Conservation (phyloP, 1,140 invertebrate species). For the Capitella teleta region DNA sequence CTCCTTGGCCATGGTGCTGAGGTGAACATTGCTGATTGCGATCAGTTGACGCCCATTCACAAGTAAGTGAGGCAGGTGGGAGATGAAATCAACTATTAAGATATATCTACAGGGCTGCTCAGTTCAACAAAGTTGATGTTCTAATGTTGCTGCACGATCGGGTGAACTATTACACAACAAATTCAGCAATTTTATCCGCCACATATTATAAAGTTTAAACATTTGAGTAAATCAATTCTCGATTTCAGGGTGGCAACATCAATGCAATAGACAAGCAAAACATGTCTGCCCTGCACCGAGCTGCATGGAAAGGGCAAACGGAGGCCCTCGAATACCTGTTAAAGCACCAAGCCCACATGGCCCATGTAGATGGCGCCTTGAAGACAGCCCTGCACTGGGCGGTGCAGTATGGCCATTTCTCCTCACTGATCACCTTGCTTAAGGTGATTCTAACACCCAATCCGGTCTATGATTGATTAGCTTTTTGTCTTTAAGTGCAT, state of each 20-base stretch:
- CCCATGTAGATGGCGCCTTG: constrained; percentile 10
- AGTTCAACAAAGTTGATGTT: constrained; percentile 14
- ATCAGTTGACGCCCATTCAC: constrained; percentile 15
- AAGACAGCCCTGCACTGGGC: constrained; percentile 15
- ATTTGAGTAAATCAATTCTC: too few species aligned
- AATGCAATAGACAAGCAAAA: constrained; percentile 15
- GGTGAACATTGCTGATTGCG: constrained; percentile 10
- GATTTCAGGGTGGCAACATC: constrained; percentile 13
- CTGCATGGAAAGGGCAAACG: constrained; percentile 14
- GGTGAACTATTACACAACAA: too few species aligned
- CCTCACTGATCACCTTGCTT: constrained; percentile 6
- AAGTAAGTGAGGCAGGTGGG: constrained; percentile 5
- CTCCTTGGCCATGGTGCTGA: constrained; percentile 12
- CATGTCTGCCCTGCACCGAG: constrained; percentile 13
- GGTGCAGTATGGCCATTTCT: constrained; percentile 12
- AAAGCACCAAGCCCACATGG: constrained; percentile 11
- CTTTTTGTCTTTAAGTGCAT: too few species aligned
- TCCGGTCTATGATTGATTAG: too few species aligned
- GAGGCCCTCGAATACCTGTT: constrained; percentile 11
- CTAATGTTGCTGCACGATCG: constrained; percentile 10
- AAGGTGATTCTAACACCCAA: constrained; percentile 9
- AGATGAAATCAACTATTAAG: background rate
- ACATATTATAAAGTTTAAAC: too few species aligned
- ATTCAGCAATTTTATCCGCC: too few species aligned
- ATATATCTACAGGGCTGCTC: constrained; percentile 11